A percentile compares a stretch with the other conserved stretches of the same genome.
Evolutionary conservation across 2,113 vertebrate genomes (phyloP).

Genomic region (Sitta europaea): DNA sequence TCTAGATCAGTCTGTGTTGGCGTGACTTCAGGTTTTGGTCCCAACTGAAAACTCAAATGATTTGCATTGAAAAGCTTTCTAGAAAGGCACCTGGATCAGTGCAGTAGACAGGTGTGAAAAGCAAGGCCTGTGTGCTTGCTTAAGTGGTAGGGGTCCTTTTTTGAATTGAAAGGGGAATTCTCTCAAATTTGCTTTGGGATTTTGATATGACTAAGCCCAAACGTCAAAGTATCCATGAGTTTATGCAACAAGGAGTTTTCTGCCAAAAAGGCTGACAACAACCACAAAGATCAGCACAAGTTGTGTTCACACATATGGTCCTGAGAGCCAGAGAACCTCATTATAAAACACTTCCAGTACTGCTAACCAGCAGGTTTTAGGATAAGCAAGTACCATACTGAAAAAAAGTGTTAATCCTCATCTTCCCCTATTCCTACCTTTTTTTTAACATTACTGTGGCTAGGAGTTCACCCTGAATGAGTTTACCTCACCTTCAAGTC

Average conservation of each 20-base stretch:
- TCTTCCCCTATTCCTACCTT: neutral
- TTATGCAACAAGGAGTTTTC: neutral
- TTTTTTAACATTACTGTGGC: neutral
- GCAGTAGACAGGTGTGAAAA: neutral
- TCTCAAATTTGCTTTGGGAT: neutral
- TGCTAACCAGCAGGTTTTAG: neutral
- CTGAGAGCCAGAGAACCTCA: neutral
- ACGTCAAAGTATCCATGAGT: neutral
- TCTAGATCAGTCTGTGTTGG: neutral
- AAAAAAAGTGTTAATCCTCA: neutral
- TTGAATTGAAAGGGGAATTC: neutral
- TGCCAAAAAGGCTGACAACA: neutral
- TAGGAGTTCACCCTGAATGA: neutral
- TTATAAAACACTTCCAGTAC: neutral
- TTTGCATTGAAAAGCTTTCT: neutral
- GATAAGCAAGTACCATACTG: neutral
- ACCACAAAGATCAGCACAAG: neutral
- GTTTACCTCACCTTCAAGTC: neutral
- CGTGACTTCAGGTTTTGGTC: neutral
- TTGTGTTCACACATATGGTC: neutral
- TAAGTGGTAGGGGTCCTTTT: neutral
- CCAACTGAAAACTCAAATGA: neutral
- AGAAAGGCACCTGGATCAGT: neutral
- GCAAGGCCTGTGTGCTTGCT: neutral
- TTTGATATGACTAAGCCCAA: slow-evolving; percentile 11